A percentile compares a stretch with the other conserved stretches of the same genome.
Conservation (phyloP, 2,888 invertebrate genomes). For the Eupithecia tripunctaria region DNA sequence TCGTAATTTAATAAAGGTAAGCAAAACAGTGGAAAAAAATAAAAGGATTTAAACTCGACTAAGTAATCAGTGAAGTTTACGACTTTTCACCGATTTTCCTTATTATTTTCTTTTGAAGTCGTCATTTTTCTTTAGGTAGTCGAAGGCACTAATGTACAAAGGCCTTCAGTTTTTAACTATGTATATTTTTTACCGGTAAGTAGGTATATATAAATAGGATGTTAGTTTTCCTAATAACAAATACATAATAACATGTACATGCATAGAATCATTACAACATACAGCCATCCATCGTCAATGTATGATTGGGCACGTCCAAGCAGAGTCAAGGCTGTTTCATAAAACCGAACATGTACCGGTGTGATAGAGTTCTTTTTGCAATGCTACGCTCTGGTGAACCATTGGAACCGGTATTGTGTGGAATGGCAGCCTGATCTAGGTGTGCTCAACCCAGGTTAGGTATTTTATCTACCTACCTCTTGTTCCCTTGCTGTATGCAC, state of each 20-base stretch:
- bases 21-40: no score
- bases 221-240: conserved; percentile 30
- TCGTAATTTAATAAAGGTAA: no score
- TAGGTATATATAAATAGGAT: no score
- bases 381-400: conserved; percentile 25
- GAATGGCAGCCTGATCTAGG: conserved; percentile 39
- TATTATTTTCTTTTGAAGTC: no score
- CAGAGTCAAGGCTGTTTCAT: conserved; percentile 31
- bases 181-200: no score
- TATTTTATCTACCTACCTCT: conserved; percentile 7
- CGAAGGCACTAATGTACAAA: no score
- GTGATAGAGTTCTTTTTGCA: conserved; percentile 36
- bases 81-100: no score
- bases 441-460: conserved; percentile 29
- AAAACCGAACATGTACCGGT: conserved; percentile 26
- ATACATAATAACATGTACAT: conserved; percentile 40
- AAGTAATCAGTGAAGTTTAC: no score
- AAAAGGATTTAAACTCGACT: no score
- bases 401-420: conserved; percentile 43
- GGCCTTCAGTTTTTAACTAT: no score
- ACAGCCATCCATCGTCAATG: conserved; percentile 42
- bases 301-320: conserved; percentile 55
- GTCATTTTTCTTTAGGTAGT: no score
- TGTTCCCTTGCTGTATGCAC: conserved; percentile 32
- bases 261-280: conserved; percentile 35